phyloP scores from a whole-genome alignment of 2,888 invertebrate genomes.

The Xestia ashworthii region DNA sequence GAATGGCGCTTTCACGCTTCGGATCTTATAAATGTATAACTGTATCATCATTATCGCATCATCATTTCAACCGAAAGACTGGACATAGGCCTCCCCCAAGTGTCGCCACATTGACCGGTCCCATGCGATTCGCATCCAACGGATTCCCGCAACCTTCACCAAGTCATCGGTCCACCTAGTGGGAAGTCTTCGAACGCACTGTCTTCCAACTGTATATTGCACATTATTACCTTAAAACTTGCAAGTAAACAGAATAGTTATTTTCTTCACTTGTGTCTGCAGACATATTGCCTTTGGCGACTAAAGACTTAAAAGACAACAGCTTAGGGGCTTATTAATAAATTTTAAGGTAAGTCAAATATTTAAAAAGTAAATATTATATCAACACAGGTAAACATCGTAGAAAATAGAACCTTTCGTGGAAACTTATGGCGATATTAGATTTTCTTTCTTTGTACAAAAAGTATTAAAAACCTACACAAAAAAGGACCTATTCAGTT shows the following conservation, averaged over 20 bases:
- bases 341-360: conserved; percentile 22
- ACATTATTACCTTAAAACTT: background rate
- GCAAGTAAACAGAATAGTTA: background rate
- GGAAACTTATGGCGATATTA: conserved; percentile 23
- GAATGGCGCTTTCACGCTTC: background rate
- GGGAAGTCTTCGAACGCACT: too few relatives aligned
- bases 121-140: too few relatives aligned
- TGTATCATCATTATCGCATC: background rate
- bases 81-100: too few relatives aligned
- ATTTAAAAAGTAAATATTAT: conserved; percentile 17
- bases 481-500: background rate
- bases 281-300: background rate
- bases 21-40: background rate
- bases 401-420: conserved; percentile 7
- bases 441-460: conserved; percentile 20
- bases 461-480: conserved; percentile 3
- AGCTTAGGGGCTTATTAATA: conserved; percentile 4
- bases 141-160: too few relatives aligned
- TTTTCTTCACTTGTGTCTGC: background rate
- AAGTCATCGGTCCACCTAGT: too few relatives aligned
- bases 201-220: too few relatives aligned
- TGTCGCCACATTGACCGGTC: too few relatives aligned
- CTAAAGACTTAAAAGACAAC: background rate
- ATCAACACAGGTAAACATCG: conserved; percentile 2
- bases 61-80: too few relatives aligned